Evolutionary conservation across 1,140 invertebrate species (phyloP).

Genomic region (Laupala kohalensis): DNA sequence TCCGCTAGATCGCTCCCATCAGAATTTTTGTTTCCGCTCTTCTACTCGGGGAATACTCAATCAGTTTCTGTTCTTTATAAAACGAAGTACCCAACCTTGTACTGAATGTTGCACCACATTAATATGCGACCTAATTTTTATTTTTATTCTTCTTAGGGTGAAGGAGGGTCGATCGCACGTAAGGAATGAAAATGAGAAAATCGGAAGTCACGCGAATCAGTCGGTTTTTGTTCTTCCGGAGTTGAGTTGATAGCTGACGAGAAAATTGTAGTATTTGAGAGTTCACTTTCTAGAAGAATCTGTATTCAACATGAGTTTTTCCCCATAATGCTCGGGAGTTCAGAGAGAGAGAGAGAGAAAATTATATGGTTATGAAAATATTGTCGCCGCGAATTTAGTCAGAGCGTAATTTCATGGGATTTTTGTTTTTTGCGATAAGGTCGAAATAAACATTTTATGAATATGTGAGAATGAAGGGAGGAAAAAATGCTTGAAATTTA

Average conservation of each 20-base stretch:
- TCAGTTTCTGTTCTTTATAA: neutral
- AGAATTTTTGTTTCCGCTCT: too few species aligned
- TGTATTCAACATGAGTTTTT: too few species aligned
- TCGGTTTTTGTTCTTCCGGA: neutral
- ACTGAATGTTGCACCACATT: neutral
- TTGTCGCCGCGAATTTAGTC: too few species aligned
- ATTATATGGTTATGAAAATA: too few species aligned
- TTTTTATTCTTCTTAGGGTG: neutral
- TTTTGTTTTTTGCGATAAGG: too few species aligned
- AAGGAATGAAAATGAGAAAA: neutral
- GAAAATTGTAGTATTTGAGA: neutral
- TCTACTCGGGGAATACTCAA: neutral
- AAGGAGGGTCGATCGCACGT: neutral
- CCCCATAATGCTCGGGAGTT: neutral
- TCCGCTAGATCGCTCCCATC: too few species aligned
- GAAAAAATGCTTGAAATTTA: too few species aligned
- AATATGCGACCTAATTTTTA: neutral
- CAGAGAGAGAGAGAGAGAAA: too few species aligned
- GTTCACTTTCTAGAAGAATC: too few species aligned
- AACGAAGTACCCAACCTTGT: neutral
- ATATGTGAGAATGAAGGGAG: too few species aligned
- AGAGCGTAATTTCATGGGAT: too few species aligned
- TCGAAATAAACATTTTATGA: too few species aligned
- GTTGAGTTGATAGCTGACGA: neutral
- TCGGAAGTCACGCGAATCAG: neutral